Evolutionary conservation across 35 echinoderm and acorn worm species (phyloP).

Genomic region (Ophiothrix spiculata): DNA sequence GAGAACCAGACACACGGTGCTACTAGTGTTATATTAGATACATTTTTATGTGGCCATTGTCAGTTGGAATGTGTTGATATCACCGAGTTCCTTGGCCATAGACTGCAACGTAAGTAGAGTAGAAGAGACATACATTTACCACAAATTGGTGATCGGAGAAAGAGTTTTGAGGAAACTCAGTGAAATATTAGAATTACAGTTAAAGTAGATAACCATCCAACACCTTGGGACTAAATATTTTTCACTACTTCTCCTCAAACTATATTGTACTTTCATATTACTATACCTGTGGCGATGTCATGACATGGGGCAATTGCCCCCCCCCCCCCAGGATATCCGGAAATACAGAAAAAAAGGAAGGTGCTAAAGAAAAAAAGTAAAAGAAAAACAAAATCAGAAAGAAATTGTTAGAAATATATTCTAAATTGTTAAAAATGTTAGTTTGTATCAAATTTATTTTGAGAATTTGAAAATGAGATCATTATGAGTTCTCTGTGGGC

Average conservation of each 20-base stretch:
- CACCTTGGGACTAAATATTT: background rate
- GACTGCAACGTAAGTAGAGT: slow-evolving; percentile 16
- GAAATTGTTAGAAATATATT: too few relatives aligned
- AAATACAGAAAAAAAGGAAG: too few relatives aligned
- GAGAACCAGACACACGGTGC: slow-evolving; percentile 4
- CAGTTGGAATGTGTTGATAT: slow-evolving; percentile 8
- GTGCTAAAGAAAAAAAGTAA: too few relatives aligned
- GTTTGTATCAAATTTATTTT: too few relatives aligned
- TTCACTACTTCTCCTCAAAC: too few relatives aligned
- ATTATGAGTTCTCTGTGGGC: too few relatives aligned
- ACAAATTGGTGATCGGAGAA: too few relatives aligned
- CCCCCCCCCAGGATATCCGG: too few relatives aligned
- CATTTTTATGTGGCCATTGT: slow-evolving; percentile 19
- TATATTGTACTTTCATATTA: background rate
- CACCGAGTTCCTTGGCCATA: slow-evolving; percentile 2
- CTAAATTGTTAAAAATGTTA: too few relatives aligned
- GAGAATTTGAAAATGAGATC: too few relatives aligned
- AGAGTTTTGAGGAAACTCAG: background rate
- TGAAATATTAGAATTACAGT: background rate
- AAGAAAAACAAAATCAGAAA: too few relatives aligned
- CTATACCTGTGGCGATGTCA: background rate
- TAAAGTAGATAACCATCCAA: background rate
- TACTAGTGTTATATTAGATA: background rate
- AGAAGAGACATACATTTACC: background rate
- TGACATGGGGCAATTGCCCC: too few relatives aligned